Conservation (phyloP, 64 coral and sea anemone genomes). For the Stichodactyla mertensii region DNA sequence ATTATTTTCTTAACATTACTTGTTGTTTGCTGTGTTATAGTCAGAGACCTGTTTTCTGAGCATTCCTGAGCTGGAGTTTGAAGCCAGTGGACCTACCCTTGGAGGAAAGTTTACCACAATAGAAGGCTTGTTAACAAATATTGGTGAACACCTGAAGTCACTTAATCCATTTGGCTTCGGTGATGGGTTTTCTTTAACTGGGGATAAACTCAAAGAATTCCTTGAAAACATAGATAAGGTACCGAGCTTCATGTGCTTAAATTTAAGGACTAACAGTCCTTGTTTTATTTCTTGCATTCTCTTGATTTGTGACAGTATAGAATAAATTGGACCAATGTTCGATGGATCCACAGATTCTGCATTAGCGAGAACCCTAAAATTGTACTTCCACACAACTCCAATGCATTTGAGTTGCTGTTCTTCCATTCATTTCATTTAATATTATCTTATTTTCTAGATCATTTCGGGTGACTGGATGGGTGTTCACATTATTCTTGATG, state of each 20-base stretch:
- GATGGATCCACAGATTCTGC: too few species aligned
- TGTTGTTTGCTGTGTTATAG: slow-evolving; percentile 18
- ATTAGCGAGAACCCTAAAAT: too few species aligned
- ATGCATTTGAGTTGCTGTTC: neutral
- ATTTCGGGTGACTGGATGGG: slow-evolving; percentile 51
- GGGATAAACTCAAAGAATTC: slow-evolving; percentile 40
- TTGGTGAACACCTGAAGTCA: slow-evolving; percentile 53
- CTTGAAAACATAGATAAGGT: slow-evolving; percentile 51
- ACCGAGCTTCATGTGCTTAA: neutral
- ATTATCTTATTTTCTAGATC: slow-evolving; percentile 22
- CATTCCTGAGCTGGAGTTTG: slow-evolving; percentile 76
- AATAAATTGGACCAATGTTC: too few species aligned
- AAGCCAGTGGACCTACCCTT: slow-evolving; percentile 44
- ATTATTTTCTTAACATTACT: neutral
- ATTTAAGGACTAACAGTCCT: too few species aligned
- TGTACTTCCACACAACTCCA: too few species aligned
- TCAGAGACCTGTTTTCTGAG: slow-evolving; percentile 77
- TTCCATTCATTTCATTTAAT: neutral
- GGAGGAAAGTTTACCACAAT: slow-evolving; percentile 89
- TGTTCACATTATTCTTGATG: slow-evolving; percentile 77
- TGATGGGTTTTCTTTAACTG: slow-evolving; percentile 25
- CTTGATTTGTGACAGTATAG: too few species aligned
- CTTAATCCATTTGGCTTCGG: slow-evolving; percentile 78
- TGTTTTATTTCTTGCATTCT: too few species aligned
- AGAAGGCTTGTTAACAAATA: slow-evolving; percentile 70